Base-by-base conservation (phyloP, 2,113 vertebrate genomes). In the Gopherus flavomarginatus region DNA sequence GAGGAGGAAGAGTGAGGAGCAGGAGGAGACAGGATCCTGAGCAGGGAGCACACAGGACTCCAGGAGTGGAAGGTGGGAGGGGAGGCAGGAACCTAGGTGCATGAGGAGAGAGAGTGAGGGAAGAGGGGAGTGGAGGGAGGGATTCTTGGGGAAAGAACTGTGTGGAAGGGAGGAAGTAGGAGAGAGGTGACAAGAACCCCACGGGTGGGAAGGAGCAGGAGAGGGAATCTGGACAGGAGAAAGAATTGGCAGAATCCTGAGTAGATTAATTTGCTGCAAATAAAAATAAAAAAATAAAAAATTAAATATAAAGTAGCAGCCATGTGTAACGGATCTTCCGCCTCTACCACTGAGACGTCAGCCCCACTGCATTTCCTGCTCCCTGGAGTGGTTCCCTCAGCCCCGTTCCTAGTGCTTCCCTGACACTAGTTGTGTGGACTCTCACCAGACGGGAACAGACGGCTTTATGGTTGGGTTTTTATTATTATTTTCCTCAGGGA, bases 401-500 rank as follows among this genome's bases (percentile, higher is more conserved):
- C 96, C 95, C 53, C 95, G 97, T 86, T 83, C 92, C 97, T 92
- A 79, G 8, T 89, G 85, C 95, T 96, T 96, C 54, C 69, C 94
- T 92, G 96, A 90, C 79, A 87, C 98, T 97, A 95, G 95, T 97
- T 98, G 77, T 59, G 88, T 44, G 50, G 97, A 92, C 87, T 97
- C 96, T 97, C 95, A 97, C 98, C 98, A 94, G 98, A 95, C 85
- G 96, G 97, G 96, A 65, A 75, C 94, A 90, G 97, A 89, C 14
- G 97, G 93, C 86, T 96, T 97, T 98, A 97, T 62, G 97, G 95
- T 83, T 96, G 96, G 93, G 96, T 91, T 90, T 2, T 35, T 92
- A 88, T 96, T 92, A 96, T 96, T 96, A 93, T 87, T 97, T 95
- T 98, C 98, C 97, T 98, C 87, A 98, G 97, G 98, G 98, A 95